Evolutionary conservation across 2,113 vertebrate genomes (phyloP), one percentile per base, ranked within the genome.

Genomic region (Phaetusa simplex): DNA sequence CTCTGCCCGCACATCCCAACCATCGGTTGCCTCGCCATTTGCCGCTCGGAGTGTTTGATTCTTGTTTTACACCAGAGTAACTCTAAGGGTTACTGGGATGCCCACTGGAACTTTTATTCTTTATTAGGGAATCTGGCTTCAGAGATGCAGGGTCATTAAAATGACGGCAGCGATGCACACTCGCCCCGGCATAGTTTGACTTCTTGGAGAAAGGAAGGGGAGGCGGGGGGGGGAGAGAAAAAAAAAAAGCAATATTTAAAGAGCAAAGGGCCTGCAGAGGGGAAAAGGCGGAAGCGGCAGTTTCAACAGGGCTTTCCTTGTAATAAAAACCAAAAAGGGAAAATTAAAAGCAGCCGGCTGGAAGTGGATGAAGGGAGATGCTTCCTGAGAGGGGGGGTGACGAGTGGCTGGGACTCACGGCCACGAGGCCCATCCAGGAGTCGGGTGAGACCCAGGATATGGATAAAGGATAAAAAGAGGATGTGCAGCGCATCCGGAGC

Each of bases 261-360:
- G 91, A 95, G 78, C 70, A 85, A 96, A 91, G 0, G 16, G 66
- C 82, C 45, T 8, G 59, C 52, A 89, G 78, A 93, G 22, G 67
- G 83, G 86, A 66, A 93, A 78, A 93, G 24, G 67, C 80, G 86
- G 70, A 93, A 74, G 65, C 3, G 0, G 80, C 72, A 86, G 50
- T 66, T 94, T 58, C 76, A 59, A 38, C 73, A 93, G 34, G 82
- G 73, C 69, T 92, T 90, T 94, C 70, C 88, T 88, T 78, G 72
- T 73, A 88, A 92, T 86, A 64, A 86, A 95, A 95, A 81, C 78
- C 92, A 95, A 93, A 78, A 90, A 69, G 86, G 64, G 86, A 94
- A 96, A 97, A 97, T 95, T 73, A 92, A 78, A 97, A 95, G 77
- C 95, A 96, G 93, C n/a, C 9, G 1, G 27, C 66, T 96, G 92